phyloP scores from a whole-genome alignment of 1,140 invertebrate species.

The Sarcophaga bullata region DNA sequence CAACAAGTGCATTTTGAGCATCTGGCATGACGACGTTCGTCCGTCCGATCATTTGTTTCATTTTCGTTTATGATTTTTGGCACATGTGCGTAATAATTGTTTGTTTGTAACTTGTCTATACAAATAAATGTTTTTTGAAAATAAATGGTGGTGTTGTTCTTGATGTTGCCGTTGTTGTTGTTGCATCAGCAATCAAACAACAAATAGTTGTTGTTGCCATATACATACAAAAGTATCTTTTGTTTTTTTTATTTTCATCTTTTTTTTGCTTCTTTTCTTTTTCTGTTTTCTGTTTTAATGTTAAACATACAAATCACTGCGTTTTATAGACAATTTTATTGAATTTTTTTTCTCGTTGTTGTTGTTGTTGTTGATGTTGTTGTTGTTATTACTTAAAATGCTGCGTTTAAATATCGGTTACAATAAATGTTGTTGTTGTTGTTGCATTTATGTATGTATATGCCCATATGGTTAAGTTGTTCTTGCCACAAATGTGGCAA shows the following conservation, averaged over 20 bases:
- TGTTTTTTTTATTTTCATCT: not conserved
- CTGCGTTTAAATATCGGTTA: constrained; percentile 24
- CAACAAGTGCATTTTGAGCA: constrained; percentile 21
- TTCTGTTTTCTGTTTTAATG: constrained; percentile 3
- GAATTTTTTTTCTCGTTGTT: not conserved
- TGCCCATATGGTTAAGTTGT: constrained; percentile 14
- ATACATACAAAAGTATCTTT: not conserved
- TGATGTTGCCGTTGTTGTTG: not conserved
- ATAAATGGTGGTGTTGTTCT: not conserved
- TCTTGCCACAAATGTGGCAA: constrained; percentile 21
- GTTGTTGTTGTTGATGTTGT: not conserved
- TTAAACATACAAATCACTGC: constrained; percentile 23
- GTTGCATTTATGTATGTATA: not conserved
- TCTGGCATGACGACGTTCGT: constrained; percentile 17
- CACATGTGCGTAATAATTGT: constrained; percentile 39
- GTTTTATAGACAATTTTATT: not conserved
- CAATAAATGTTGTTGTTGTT: not conserved
- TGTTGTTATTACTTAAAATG: not conserved
- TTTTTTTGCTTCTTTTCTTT: too few species aligned
- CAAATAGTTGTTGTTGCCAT: constrained; percentile 12
- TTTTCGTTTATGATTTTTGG: constrained; percentile 30
- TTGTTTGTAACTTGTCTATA: constrained; percentile 22
- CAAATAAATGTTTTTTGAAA: constrained; percentile 4
- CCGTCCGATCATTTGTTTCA: too few species aligned
- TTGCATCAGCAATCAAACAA: constrained; percentile 4